Base-by-base conservation (phyloP, 35 echinoderm and acorn worm species). In the Diadema setosum region DNA sequence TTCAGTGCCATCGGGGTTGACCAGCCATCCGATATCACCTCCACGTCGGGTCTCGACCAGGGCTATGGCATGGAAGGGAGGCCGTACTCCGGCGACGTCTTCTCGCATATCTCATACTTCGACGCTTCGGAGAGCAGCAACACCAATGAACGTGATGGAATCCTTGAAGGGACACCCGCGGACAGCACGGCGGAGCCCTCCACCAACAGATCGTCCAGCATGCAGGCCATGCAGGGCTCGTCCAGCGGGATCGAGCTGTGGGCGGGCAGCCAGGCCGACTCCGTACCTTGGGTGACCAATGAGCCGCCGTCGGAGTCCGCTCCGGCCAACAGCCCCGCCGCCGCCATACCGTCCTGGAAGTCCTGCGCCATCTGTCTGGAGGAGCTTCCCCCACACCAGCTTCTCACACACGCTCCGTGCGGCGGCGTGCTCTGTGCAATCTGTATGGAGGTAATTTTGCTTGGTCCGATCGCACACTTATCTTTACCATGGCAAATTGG, bases 341-440 rank as follows among this genome's bases (percentile, higher is more conserved):
- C 75, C 8, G 88, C 88, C 20, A 81, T 94, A 2, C 83, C 88
- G 5, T 82, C 91, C 39, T 99, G 96, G 96, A 90, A 94, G 36
- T 81, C 90, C 18, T 99, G 96, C 70, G 93, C 90, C 23, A 94
- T 99, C 29, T 99, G 96, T 87, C 75, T 99, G 43, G 96, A 99
- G 69, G 96, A 99, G 30, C 84, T 94, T 4, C 87, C 96, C 21
- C 70, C 82, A 5, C 88, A 99, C 81, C 89, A 99, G 23, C 58
- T 99, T 30, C 65, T 99, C 18, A 92, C 86, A 5, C 96, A 99
- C 48, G 45, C 76, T 30, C 34, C 75, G 1, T 99, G 96, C 84
- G 85, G 90, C 43, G 96, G 92, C 20, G 80, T 91, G 24, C 78
- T 99, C 2, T 99, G 96, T 64, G 89, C 91, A 55, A 85, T 83